These are phyloP conservation scores for Euschistus heros DNA, from an alignment of 1,140 invertebrate genomes.

Conservation along the genomic window DNA sequence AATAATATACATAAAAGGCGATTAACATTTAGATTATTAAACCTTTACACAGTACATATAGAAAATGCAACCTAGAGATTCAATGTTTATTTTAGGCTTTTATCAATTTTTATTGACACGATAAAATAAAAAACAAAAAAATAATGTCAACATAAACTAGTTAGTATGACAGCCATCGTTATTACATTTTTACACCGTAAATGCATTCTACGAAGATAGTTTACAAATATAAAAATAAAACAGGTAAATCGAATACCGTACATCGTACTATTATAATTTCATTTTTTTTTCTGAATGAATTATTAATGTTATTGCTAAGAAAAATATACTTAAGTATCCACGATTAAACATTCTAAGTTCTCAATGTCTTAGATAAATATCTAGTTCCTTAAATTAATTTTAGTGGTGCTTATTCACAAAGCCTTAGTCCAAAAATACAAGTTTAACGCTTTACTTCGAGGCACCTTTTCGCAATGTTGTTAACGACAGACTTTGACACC, in stretches of 20 bases:
- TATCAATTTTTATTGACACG: not conserved
- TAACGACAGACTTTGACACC: too few relatives aligned
- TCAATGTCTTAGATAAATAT: not conserved
- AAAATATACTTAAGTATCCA: constrained; percentile 6
- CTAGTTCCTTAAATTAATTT: not conserved
- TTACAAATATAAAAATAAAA: constrained; percentile 13
- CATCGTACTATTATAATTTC: too few relatives aligned
- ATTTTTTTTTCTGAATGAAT: too few relatives aligned
- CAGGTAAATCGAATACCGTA: constrained; percentile 4
- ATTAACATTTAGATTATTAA: too few relatives aligned
- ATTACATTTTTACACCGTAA: constrained; percentile 5
- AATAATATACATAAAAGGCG: too few relatives aligned
- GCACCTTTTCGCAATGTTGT: not conserved
- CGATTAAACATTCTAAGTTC: not conserved
- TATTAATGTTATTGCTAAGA: constrained; percentile 8
- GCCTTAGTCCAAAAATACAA: constrained; percentile 8
- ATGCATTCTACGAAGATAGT: not conserved
- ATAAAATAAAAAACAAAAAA: not conserved
- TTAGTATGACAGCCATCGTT: constrained; percentile 9
- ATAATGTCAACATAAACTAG: constrained; percentile 10
- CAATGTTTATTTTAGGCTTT: too few relatives aligned
- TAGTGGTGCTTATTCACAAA: constrained; percentile 12
- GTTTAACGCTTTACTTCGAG: not conserved
- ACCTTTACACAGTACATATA: too few relatives aligned
- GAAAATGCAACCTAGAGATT: too few relatives aligned